phyloP scores from a whole-genome alignment of 2,113 vertebrate genomes.

The Xenopus borealis region DNA sequence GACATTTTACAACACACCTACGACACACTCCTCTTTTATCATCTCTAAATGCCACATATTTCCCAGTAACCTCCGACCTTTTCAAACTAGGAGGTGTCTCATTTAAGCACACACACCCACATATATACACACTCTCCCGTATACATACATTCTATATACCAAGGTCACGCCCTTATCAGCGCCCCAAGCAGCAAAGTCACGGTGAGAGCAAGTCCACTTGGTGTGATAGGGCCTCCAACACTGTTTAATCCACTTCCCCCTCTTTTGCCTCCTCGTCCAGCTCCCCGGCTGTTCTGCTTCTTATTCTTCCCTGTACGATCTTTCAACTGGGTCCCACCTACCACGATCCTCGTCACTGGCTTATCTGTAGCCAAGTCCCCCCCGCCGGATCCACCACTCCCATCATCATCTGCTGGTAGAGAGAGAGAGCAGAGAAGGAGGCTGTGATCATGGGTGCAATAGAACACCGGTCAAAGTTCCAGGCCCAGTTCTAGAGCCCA shows the following conservation, averaged over 20 bases:
- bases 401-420: conserved; percentile 66
- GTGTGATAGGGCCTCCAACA: background rate
- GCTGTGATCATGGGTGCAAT: no score
- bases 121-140: background rate
- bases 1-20: no score
- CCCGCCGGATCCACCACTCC: conserved; percentile 74
- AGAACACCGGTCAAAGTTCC: no score
- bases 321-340: conserved; percentile 40
- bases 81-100: no score
- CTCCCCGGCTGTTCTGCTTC: conserved; percentile 47
- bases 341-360: conserved; percentile 37
- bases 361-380: conserved; percentile 67
- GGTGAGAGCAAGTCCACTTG: background rate
- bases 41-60: no score
- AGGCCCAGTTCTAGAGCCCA: no score
- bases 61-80: no score
- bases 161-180: background rate
- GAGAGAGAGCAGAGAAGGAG: background rate
- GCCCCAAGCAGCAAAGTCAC: background rate
- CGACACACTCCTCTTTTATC: no score
- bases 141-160: background rate
- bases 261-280: background rate
- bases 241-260: background rate
- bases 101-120: background rate
- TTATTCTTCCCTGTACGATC: conserved; percentile 47